Evolutionary conservation across 2,888 invertebrate genomes (phyloP).

Genomic region (Melieria omissa): DNA sequence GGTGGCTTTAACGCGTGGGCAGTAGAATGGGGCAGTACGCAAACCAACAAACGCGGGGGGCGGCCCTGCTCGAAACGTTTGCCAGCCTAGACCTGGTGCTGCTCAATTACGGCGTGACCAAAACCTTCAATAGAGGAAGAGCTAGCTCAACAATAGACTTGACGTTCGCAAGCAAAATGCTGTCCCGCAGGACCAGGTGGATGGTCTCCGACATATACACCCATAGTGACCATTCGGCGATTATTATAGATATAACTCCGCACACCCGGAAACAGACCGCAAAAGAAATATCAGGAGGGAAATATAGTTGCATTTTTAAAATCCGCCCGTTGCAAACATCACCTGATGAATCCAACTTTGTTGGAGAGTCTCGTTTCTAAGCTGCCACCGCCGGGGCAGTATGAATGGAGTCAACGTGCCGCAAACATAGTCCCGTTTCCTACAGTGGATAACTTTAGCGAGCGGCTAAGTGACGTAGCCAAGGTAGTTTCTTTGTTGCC

Average conservation of each 20-base stretch:
- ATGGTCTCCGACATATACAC: no score
- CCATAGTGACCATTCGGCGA: no score
- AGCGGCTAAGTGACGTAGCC: conserved; percentile 32
- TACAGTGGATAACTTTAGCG: conserved; percentile 27
- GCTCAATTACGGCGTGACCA: conserved; percentile 26
- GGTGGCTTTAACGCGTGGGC: no score
- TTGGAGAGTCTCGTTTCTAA: conserved; percentile 33
- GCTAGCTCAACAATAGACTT: no score
- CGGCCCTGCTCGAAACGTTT: background rate
- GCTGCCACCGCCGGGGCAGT: conserved; percentile 39
- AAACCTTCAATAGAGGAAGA: no score
- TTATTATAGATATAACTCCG: no score
- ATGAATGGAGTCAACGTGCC: conserved; percentile 34
- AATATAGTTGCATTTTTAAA: conserved; percentile 28
- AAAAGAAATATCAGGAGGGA: background rate
- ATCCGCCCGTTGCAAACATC: conserved; percentile 33
- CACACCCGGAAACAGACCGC: conserved; percentile 10
- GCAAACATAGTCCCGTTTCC: conserved; percentile 25
- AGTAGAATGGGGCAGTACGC: no score
- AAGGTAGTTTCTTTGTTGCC: conserved; percentile 30
- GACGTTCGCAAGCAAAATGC: no score
- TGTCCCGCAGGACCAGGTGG: no score
- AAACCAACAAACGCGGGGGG: background rate
- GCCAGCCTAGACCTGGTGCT: conserved; percentile 21
- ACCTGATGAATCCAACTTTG: conserved; percentile 32